Conservation (phyloP, 1,140 invertebrate species). For the Myzus persicae region DNA sequence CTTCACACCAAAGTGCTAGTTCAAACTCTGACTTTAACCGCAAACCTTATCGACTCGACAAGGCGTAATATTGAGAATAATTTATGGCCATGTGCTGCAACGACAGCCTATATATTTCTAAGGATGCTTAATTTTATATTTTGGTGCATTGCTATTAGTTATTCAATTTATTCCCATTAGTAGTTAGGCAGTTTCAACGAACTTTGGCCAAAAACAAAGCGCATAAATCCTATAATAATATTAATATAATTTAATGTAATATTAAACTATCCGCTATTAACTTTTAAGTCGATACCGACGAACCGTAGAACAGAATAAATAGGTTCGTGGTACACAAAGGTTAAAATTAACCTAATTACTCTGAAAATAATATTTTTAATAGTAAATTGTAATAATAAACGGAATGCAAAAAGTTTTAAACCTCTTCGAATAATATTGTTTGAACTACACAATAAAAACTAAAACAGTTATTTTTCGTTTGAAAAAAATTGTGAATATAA, state of each 20-base stretch:
- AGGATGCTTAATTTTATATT: neutral
- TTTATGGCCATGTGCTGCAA: neutral
- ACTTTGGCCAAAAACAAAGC: neutral
- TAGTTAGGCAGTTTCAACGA: neutral
- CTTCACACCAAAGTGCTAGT: neutral
- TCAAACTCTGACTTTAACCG: neutral
- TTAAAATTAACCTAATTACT: neutral
- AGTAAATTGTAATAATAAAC: neutral
- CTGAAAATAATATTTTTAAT: neutral
- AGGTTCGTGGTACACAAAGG: neutral
- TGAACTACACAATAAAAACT: neutral
- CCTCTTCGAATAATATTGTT: neutral
- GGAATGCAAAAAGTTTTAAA: neutral
- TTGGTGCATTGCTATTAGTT: neutral
- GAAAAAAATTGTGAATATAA: neutral
- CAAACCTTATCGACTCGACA: neutral
- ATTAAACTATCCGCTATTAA: neutral
- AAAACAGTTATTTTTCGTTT: neutral
- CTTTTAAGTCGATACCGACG: neutral
- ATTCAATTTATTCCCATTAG: too few relatives aligned
- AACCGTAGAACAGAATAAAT: neutral
- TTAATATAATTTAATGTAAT: neutral
- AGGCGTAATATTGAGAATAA: neutral
- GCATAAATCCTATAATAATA: neutral
- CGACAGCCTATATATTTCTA: neutral